Conservation (phyloP, 2,888 invertebrate genomes). For the Drosophila macrothrix region DNA sequence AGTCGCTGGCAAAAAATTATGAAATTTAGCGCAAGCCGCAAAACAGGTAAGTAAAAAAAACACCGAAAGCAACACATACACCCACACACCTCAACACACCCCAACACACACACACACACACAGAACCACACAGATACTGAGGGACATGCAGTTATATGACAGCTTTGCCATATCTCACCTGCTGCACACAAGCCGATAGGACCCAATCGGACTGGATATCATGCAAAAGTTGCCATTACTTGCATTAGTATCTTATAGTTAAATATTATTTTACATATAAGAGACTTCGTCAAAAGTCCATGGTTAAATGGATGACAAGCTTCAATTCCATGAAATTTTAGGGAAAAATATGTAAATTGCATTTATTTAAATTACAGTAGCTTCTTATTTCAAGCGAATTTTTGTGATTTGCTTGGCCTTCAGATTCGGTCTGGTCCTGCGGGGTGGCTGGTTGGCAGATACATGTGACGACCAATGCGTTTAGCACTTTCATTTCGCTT, state of each 20-base stretch:
- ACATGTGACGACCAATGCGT: conserved; percentile 71
- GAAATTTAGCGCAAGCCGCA: conserved; percentile 78
- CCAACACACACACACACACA: conserved; percentile 12
- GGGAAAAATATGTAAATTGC: not conserved
- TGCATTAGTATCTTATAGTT: not conserved
- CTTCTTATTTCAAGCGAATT: not conserved
- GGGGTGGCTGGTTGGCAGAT: conserved; percentile 16
- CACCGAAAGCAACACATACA: conserved; percentile 29
- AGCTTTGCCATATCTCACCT: conserved; percentile 75
- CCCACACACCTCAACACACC: conserved; percentile 10
- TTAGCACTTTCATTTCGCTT: conserved; percentile 76
- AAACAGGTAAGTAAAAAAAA: conserved; percentile 29
- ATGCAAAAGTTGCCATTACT: not conserved
- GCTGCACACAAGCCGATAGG: conserved; percentile 54
- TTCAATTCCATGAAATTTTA: not conserved
- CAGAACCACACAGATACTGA: conserved; percentile 1
- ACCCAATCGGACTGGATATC: conserved; percentile 20
- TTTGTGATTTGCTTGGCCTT: not conserved
- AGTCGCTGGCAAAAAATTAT: conserved; percentile 64
- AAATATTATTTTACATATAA: not conserved
- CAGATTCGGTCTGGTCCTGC: not conserved
- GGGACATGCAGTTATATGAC: conserved; percentile 47
- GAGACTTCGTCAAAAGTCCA: not conserved
- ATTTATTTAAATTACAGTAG: not conserved
- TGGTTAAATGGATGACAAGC: not conserved